Evolutionary conservation across 1,140 invertebrate genomes (phyloP).

Genomic region (Brachionus koreanus): DNA sequence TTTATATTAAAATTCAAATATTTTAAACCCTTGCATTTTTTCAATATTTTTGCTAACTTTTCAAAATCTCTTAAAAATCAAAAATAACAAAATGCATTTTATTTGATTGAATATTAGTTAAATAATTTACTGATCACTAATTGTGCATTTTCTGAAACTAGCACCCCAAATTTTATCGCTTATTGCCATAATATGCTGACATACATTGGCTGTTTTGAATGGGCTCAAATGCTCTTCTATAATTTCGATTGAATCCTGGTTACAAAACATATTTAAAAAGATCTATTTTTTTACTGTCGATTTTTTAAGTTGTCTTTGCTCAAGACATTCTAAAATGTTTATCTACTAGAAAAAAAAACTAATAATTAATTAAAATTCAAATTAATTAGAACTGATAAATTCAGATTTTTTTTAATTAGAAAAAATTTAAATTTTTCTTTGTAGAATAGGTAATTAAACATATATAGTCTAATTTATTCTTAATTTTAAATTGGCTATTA

Average conservation of each 20-base stretch:
- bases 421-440: neutral
- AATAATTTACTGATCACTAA: conserved; percentile 8
- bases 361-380: conserved; percentile 30
- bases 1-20: conserved; percentile 43
- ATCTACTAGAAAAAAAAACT: conserved; percentile 13
- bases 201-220: neutral
- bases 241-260: conserved; percentile 14
- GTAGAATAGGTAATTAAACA: neutral
- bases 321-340: conserved; percentile 19
- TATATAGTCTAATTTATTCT: neutral
- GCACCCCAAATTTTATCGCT: neutral
- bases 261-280: neutral
- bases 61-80: conserved; percentile 22
- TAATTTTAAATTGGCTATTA: neutral
- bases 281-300: neutral
- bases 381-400: neutral
- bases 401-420: neutral
- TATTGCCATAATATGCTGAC: neutral
- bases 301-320: neutral
- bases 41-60: conserved; percentile 10
- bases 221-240: conserved; percentile 21
- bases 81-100: too few relatives aligned
- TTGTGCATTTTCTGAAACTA: conserved; percentile 26
- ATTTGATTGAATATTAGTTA: too few relatives aligned
- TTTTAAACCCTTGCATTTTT: conserved; percentile 28